Evolutionary conservation across 2,797 vertebrate genomes (phyloP).

Genomic region (Cichlasoma orientale): DNA sequence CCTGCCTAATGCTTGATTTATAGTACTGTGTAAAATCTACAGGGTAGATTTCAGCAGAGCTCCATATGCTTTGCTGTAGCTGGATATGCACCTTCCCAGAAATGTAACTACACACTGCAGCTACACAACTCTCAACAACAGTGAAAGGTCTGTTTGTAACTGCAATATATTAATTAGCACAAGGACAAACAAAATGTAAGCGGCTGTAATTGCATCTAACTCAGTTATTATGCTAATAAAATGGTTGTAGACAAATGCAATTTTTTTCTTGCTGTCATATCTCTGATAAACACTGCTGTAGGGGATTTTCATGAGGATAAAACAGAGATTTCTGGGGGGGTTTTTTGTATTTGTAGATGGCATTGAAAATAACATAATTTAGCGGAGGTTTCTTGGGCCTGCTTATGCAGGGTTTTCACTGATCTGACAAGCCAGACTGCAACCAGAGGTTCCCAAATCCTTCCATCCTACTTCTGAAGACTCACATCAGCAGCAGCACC

Average conservation of each 20-base stretch:
- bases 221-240: background rate
- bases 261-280: background rate
- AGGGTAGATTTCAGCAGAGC: background rate
- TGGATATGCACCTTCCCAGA: background rate
- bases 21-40: background rate
- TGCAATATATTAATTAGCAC: background rate
- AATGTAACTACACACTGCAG: background rate
- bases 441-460: conserved; percentile 35
- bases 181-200: background rate
- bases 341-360: background rate
- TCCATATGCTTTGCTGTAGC: background rate
- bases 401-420: conserved; percentile 22
- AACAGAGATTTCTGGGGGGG: background rate
- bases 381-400: background rate
- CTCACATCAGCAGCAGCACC: conserved; percentile 27
- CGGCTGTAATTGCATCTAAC: background rate
- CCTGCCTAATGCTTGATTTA: background rate
- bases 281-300: background rate
- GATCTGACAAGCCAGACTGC: conserved; percentile 30
- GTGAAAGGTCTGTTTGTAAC: background rate
- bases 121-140: background rate
- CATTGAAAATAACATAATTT: background rate
- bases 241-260: rapidly evolving
- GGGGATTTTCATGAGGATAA: background rate
- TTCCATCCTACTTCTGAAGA: conserved; percentile 35